A percentile compares a stretch with the other conserved stretches of the same genome.
Evolutionary conservation across 2,888 invertebrate species (phyloP).

Genomic region (Keiferia lycopersicella): DNA sequence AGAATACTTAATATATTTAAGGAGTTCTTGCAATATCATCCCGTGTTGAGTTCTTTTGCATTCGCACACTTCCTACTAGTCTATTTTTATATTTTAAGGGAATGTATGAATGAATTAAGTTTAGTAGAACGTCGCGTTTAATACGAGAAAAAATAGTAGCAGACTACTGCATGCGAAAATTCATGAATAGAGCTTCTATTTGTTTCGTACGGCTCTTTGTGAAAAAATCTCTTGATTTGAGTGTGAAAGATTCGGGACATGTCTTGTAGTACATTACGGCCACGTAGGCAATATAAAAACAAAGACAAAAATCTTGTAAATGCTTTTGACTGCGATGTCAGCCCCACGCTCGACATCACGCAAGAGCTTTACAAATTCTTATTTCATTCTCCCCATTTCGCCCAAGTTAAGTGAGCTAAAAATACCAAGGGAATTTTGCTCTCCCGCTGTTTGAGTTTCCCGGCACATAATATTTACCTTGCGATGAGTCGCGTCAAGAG

Average conservation of each 20-base stretch:
- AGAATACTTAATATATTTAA: background rate
- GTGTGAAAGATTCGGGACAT: background rate
- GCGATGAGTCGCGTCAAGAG: constrained; percentile 13
- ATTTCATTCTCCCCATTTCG: too few species aligned
- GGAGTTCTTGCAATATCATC: background rate
- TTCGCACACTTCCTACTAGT: too few species aligned
- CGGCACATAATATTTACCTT: constrained; percentile 20
- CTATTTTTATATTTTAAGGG: too few species aligned
- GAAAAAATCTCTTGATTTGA: too few species aligned
- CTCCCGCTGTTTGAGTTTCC: constrained; percentile 10
- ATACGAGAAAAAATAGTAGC: too few species aligned
- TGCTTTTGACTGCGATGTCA: constrained; percentile 21
- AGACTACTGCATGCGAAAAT: too few species aligned
- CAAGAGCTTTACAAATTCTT: constrained; percentile 24
- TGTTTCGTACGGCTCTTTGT: too few species aligned
- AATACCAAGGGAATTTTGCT: constrained; percentile 20
- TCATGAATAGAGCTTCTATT: too few species aligned
- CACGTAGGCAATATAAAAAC: constrained; percentile 14
- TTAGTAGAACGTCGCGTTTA: too few species aligned
- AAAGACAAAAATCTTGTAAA: constrained; percentile 7
- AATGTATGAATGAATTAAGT: too few species aligned
- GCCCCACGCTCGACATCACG: constrained; percentile 23
- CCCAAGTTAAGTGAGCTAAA: constrained; percentile 12
- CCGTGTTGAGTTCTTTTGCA: too few species aligned
- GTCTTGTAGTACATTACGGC: background rate